Evolutionary conservation across 2,113 vertebrate species (phyloP).

Genomic region (Mandrillus leucophaeus): DNA sequence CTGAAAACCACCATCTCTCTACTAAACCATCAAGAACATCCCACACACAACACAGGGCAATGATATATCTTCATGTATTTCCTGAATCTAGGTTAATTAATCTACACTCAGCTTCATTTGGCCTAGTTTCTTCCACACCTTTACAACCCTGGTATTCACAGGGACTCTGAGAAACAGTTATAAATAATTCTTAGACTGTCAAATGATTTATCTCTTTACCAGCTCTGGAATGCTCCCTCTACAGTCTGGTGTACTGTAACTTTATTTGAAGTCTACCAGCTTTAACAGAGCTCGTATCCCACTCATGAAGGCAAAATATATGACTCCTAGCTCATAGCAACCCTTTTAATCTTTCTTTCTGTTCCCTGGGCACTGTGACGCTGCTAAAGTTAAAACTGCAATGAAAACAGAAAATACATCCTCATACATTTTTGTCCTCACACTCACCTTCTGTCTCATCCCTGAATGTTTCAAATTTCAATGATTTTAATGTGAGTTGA

Average conservation of each 20-base stretch:
- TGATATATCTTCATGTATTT: background rate
- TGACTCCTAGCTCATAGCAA: background rate
- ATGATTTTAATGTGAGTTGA: constrained; percentile 24
- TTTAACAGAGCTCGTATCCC: background rate
- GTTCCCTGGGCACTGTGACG: background rate
- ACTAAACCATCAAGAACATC: background rate
- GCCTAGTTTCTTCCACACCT: background rate
- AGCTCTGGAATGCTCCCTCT: background rate
- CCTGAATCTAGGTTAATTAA: background rate
- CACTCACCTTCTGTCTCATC: background rate
- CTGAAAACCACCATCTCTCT: background rate
- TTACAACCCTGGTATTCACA: background rate
- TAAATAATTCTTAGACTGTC: background rate
- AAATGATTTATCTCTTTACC: background rate
- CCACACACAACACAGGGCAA: background rate
- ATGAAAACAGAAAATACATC: background rate
- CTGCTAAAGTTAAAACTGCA: background rate
- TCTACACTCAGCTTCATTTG: background rate
- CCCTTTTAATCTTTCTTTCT: background rate
- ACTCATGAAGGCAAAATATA: background rate
- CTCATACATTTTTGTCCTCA: background rate
- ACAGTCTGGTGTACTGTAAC: background rate
- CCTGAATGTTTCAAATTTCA: constrained; percentile 33
- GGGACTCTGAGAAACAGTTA: background rate
- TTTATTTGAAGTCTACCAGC: background rate